Evolutionary conservation across 2,888 invertebrate genomes (phyloP).

Genomic region (Xestia rhomboidea): DNA sequence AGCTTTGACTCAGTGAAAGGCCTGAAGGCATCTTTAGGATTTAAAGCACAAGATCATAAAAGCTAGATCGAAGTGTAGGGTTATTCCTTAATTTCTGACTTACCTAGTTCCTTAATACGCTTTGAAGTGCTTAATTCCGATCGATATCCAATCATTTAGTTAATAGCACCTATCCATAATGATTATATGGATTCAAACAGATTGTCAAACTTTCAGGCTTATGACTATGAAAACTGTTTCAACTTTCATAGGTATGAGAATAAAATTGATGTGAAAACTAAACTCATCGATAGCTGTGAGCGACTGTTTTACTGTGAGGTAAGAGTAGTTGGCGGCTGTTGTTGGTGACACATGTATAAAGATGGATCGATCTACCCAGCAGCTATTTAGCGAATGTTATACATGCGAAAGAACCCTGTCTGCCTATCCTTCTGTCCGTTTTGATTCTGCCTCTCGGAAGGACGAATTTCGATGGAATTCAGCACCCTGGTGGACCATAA

Average conservation of each 20-base stretch:
- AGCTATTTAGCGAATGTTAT: neutral
- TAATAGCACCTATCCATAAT: conserved; percentile 2
- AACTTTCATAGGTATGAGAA: conserved; percentile 23
- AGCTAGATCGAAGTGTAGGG: neutral
- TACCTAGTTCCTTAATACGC: neutral
- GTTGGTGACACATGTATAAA: neutral
- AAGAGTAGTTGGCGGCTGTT: neutral
- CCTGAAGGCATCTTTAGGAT: neutral
- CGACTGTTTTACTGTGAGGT: neutral
- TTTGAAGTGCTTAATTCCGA: neutral
- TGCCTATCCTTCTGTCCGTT: neutral
- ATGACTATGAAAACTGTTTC: neutral
- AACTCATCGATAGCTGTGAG: neutral
- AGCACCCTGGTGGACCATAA: neutral
- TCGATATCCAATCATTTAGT: conserved; percentile 18
- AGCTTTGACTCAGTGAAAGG: neutral
- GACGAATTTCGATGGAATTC: neutral
- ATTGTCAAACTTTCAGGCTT: conserved; percentile 31
- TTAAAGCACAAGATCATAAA: neutral
- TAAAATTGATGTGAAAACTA: conserved; percentile 35
- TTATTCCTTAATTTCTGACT: neutral
- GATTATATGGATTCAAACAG: conserved; percentile 8
- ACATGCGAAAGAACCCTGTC: neutral
- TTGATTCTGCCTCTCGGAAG: neutral
- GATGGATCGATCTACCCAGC: neutral